Base-by-base conservation (phyloP, 2,113 vertebrate species). In the Lipophrys pholis region DNA sequence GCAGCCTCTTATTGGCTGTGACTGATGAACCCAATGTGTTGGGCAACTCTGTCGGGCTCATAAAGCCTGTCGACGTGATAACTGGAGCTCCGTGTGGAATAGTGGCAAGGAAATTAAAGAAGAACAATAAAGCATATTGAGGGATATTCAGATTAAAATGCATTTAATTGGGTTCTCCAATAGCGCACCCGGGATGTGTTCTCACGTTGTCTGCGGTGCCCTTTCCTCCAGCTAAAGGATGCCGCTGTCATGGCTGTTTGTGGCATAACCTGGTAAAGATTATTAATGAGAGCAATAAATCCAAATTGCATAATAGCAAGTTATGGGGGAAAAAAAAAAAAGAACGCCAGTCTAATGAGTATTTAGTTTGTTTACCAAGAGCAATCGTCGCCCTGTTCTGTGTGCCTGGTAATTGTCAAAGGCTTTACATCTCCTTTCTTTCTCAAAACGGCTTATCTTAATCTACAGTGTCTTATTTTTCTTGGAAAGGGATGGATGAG, bases 281-380 rank as follows among this genome's bases (percentile, higher is more conserved):
- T 96, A 98, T 98, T 97, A 97, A 98, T 96, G 96, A 94, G 93
- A 87, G 94, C 94, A 97, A 97, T 98, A 97, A 95, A 94, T 94
- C 92, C 90, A 93, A 95, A 96, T 95, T 95, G 94, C 94, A 94
- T 92, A 94, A 96, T 95, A 93, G 93, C 95, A 95, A 95, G 95
- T 96, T 96, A 97, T 96, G 95, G 21, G 21, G 4, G 4, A 30
- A 30, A 30, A 30, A 92, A 92, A 96, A 95, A 30, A 95, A 93
- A 93, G 94, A 94, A 95, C 93, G 94, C 94, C 92, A 91, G 93
- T 94, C 92, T 95, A 95, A 96, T 97, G 95, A 94, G 94, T 95
- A 94, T 94, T 94, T 92, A 94, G 93, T 91, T 91, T 93, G 90
- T 92, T 90, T 91, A 86, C 84, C 60, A 75, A 52, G 42, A 80